Evolutionary conservation across 2,797 vertebrate species (phyloP).

Genomic region (Thaleichthys pacificus): DNA sequence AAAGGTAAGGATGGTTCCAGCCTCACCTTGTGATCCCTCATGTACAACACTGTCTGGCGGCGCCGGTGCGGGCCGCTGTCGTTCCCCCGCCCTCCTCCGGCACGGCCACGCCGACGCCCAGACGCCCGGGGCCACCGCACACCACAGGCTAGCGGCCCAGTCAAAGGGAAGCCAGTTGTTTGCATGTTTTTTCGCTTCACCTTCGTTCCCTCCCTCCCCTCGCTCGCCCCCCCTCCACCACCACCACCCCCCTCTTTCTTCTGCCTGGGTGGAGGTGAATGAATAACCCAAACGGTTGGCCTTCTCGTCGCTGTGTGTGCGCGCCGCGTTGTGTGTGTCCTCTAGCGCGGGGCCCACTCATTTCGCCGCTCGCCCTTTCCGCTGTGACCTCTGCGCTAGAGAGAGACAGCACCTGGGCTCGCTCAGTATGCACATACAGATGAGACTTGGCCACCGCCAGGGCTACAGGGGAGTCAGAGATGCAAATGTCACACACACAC

Average conservation of each 20-base stretch:
- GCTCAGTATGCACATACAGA: too few relatives aligned
- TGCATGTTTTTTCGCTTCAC: conserved; percentile 29
- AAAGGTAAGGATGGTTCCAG: conserved; percentile 7
- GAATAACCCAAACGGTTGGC: conserved; percentile 63
- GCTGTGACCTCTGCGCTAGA: too few relatives aligned
- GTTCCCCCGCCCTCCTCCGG: not conserved
- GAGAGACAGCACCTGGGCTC: too few relatives aligned
- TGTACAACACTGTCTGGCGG: conserved; percentile 12
- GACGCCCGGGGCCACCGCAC: not conserved
- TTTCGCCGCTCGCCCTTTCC: too few relatives aligned
- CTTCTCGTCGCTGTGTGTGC: conserved; percentile 13
- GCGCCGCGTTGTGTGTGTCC: not conserved
- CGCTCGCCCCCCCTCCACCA: too few relatives aligned
- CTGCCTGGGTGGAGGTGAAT: conserved; percentile 59
- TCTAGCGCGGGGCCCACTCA: too few relatives aligned
- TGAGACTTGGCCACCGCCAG: too few relatives aligned
- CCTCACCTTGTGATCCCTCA: conserved; percentile 17
- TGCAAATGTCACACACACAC: too few relatives aligned
- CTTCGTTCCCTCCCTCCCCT: not conserved
- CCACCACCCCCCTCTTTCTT: conserved; percentile 34
- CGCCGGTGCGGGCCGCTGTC: too few relatives aligned
- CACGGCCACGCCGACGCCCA: not conserved
- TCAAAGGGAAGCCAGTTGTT: conserved; percentile 41
- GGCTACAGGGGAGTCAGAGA: too few relatives aligned
- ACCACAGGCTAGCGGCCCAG: not conserved